Evolutionary conservation across 2,888 invertebrate genomes (phyloP).

Genomic region (Allygus modestus): DNA sequence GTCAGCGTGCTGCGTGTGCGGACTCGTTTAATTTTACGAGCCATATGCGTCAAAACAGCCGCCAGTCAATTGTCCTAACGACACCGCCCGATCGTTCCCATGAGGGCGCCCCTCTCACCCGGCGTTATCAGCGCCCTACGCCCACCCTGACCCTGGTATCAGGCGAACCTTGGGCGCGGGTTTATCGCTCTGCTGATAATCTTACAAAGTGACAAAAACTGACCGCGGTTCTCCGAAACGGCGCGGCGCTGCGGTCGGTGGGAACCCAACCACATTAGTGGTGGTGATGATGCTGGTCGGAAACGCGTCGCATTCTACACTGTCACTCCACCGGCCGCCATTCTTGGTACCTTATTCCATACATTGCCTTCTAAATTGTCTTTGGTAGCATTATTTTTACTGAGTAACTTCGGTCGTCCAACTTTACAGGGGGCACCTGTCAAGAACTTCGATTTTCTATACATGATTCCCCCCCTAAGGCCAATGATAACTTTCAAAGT

Average conservation of each 20-base stretch:
- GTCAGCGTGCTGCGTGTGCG: no score
- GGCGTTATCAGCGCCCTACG: neutral
- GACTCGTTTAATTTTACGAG: no score
- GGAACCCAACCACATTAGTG: neutral
- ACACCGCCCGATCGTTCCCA: neutral
- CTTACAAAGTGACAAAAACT: neutral
- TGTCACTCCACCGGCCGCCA: neutral
- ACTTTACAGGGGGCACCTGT: no score
- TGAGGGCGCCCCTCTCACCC: neutral
- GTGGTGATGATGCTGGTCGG: neutral
- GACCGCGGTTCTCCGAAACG: constrained; percentile 6
- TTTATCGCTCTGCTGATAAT: constrained; percentile 10
- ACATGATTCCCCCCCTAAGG: no score
- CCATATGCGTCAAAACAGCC: neutral
- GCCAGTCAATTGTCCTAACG: neutral
- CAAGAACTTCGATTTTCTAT: no score
- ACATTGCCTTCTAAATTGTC: no score
- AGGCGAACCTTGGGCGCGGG: neutral
- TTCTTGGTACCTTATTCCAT: neutral
- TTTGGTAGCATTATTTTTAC: no score
- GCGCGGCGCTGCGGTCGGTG: neutral
- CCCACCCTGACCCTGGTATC: neutral
- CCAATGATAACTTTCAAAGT: no score
- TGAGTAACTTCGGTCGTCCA: no score
- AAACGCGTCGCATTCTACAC: neutral